Evolutionary conservation across 1,140 invertebrate genomes (phyloP).

Genomic region (Atta colombica): DNA sequence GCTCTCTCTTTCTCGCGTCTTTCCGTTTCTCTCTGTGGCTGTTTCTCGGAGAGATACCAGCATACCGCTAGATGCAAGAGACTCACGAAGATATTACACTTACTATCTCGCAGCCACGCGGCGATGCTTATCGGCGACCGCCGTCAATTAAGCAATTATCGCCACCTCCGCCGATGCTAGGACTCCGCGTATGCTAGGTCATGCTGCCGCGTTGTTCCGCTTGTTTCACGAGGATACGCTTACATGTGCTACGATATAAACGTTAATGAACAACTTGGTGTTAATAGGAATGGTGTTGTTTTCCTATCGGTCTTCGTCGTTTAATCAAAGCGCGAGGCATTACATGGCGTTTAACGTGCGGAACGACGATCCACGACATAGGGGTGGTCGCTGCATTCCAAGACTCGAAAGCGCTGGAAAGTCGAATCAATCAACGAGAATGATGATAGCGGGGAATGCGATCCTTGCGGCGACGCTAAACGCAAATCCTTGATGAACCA

Average conservation of each 20-base stretch:
- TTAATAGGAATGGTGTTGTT: constrained; percentile 58
- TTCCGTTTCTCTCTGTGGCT: neutral
- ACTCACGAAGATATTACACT: constrained; percentile 62
- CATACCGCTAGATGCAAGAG: constrained; percentile 36
- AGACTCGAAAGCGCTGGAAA: constrained; percentile 43
- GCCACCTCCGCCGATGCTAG: constrained; percentile 55
- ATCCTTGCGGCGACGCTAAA: neutral
- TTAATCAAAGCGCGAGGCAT: constrained; percentile 64
- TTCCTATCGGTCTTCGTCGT: constrained; percentile 22
- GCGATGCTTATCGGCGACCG: constrained; percentile 78
- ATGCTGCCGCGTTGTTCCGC: constrained; percentile 54
- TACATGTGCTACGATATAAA: constrained; percentile 28
- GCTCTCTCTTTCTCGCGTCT: neutral
- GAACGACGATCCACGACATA: neutral
- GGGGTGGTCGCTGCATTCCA: constrained; percentile 49
- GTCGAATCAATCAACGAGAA: constrained; percentile 33
- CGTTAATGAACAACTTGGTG: constrained; percentile 50
- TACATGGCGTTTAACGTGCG: constrained; percentile 60
- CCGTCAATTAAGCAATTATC: constrained; percentile 82
- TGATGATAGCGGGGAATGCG: constrained; percentile 41
- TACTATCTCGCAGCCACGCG: constrained; percentile 67
- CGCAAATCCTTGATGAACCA: constrained; percentile 46
- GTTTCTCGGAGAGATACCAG: constrained; percentile 19
- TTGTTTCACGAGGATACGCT: constrained; percentile 45
- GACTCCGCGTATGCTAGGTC: constrained; percentile 61